Base-by-base conservation (phyloP, 2,888 invertebrate species). In the Crepidodera aurea region DNA sequence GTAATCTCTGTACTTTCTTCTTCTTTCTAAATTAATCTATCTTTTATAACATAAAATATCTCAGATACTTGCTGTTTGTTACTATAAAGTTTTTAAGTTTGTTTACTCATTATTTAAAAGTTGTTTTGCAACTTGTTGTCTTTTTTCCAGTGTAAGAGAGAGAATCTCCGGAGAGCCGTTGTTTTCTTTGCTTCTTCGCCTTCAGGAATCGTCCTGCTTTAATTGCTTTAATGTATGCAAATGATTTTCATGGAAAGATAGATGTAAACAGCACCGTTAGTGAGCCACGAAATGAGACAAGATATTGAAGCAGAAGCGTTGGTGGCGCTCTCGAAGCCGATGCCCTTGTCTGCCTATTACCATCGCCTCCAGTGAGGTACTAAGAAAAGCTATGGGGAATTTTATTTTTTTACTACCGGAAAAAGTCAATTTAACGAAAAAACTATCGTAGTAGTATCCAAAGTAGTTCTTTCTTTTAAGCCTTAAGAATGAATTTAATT, bases 161-260 rank as follows among this genome's bases (percentile, higher is more conserved):
- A 18, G 32, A 56, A 51, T 61, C 50, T 27, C 59, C 10, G n/a
- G 54, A 42, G 50, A 37, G 22, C 22, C 51, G 57, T 53, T 57
- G 64, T 64, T 64, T 60, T 64, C 61, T 64, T 59, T 60, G 53
- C 59, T 58, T 55, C 51, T 19, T 46, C 16, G 15, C 40, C 2
- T 39, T 39, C 46, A 54, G 61, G 65, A 68, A 62, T 65, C 65
- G 67, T 62, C 67, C 65, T 53, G 71, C 68, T 70, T 73, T 75
- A 76, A 77, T 77, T 77, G 75, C 72, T 72, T 76, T 75, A 76
- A 76, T 77, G 71, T 75, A 78, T 78, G 78, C 76, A 77, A 78
- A 78, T 76, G 72, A 75, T 76, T 77, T 76, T 75, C 75, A 75
- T 76, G 75, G 72, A 73, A 72, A 77, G 74, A 75, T 75, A 74